Base-by-base conservation (phyloP, 2,888 invertebrate species). In the Alloscopus bannaensis region DNA sequence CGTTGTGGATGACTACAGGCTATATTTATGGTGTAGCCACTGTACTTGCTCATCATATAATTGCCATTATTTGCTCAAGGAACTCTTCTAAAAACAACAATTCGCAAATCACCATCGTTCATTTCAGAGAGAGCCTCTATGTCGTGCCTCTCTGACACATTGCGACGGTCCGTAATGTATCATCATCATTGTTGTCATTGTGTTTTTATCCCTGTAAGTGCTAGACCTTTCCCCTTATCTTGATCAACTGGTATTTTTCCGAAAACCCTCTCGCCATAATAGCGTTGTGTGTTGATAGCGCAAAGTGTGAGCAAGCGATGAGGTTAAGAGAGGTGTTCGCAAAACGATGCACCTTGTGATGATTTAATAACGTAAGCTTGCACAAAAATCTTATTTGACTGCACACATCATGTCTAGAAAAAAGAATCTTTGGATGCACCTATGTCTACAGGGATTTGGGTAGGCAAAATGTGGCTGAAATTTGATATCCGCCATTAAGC, bases 131-230 rank as follows among this genome's bases (percentile, higher is more conserved):
- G n/a, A n/a, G n/a, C n/a, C 42, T 28, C 57, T 29, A 8, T 57
- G 18, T 31, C 47, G 20, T 57, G 36, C 24, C 64, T 65, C 16
- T 62, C 68, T 76, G 75, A 76, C 75, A 76, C 68, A 22, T 68
- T 76, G 55, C 57, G 73, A 73, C 65, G 59, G 45, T 60, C 31
- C 16, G 64, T 64, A 72, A 72, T 72, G 72, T 47, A 72, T 72
- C 72, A 72, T 71, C 71, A 71, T 72, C 72, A 72, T 64, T 72
- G 72, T 72, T 64, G 72, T 72, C 72, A 64, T 72, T 72, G 64
- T 72, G 42, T 13, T 55, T n/a, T n/a, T n/a, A n/a, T n/a, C 26
- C 42, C 26, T 4, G 60, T 70, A 45, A 59, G 29, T 47, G 29
- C 52, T 36, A 64, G 1, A 18, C 2, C 40, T 68, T 55, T 68